A percentile compares a stretch with the other conserved stretches of the same genome.
These are phyloP conservation scores for Cantharis rustica DNA, from an alignment of 2,888 invertebrate genomes.

Conservation along the genomic window DNA sequence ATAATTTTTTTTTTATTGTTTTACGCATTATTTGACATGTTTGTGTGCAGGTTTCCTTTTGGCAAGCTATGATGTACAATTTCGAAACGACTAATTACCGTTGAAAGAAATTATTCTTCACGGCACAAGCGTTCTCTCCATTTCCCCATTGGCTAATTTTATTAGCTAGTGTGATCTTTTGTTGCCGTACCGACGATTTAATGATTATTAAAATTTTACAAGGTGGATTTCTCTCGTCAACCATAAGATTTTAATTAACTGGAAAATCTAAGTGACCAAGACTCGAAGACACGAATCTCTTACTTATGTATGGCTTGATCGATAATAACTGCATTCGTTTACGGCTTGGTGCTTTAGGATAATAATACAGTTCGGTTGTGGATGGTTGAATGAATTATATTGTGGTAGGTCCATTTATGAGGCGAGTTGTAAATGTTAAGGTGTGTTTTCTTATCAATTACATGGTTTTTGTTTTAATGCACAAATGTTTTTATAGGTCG, in stretches of 20 bases:
- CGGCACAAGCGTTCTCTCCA: neutral
- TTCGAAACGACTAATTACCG: neutral
- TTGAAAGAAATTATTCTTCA: neutral
- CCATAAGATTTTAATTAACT: neutral
- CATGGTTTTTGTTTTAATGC: constrained; percentile 2
- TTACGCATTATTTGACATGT: neutral
- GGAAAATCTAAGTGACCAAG: neutral
- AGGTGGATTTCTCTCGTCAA: neutral
- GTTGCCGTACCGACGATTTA: neutral
- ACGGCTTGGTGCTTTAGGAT: constrained; percentile 20
- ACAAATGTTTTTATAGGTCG: neutral
- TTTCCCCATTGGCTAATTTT: neutral
- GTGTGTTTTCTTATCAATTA: neutral
- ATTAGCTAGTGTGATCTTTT: too few species aligned
- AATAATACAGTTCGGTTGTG: constrained; percentile 14
- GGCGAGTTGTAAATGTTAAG: neutral
- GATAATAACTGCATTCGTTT: constrained; percentile 11
- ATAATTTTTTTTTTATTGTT: neutral
- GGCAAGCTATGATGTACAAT: neutral
- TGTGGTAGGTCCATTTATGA: constrained; percentile 18
- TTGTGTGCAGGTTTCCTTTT: neutral
- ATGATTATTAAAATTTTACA: neutral
- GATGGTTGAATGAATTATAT: constrained; percentile 12
- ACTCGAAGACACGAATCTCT: neutral
- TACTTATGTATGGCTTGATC: constrained; percentile 16